Percentiles rank a stretch among this genome's conserved stretches.
phyloP scores from a whole-genome alignment of 23 tunicate species.

The Clavelina lepadiformis region DNA sequence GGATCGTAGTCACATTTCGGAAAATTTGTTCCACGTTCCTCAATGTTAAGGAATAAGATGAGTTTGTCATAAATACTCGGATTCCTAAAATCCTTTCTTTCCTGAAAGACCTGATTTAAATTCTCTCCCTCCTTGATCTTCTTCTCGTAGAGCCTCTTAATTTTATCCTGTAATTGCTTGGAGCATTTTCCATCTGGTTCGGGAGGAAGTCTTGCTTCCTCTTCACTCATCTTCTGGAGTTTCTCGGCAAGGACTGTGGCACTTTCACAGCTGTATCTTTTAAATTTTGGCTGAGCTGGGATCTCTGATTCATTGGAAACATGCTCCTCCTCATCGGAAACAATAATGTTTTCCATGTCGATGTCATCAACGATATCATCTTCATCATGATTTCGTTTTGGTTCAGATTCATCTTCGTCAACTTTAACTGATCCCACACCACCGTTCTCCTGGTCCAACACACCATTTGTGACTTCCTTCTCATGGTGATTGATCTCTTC shows the following conservation, averaged over 20 bases:
- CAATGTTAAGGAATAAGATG: constrained; percentile 63
- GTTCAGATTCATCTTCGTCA: not conserved
- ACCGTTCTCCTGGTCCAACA: not conserved
- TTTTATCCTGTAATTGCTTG: constrained; percentile 53
- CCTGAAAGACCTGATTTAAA: constrained; percentile 62
- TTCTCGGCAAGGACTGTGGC: constrained; percentile 79
- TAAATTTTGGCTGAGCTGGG: constrained; percentile 11
- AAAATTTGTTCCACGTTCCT: constrained; percentile 95
- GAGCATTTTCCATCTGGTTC: constrained; percentile 73
- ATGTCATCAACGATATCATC: constrained; percentile 34
- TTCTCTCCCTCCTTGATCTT: constrained; percentile 60
- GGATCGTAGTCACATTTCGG: constrained; percentile 86
- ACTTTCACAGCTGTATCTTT: constrained; percentile 73
- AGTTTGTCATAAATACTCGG: constrained; percentile 95
- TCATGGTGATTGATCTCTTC: not conserved
- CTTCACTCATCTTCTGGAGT: constrained; percentile 37
- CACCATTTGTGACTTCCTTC: not conserved
- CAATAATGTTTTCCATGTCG: constrained; percentile 22
- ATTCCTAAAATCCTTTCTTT: constrained; percentile 85
- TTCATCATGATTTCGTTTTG: not conserved
- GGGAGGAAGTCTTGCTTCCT: constrained; percentile 53
- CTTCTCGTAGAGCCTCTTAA: constrained; percentile 48
- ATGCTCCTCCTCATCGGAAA: constrained; percentile 28
- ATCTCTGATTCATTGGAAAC: not conserved
- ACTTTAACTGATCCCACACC: not conserved